Evolutionary conservation across 2,888 invertebrate species (phyloP).

Genomic region (Gymnocheta viridis): DNA sequence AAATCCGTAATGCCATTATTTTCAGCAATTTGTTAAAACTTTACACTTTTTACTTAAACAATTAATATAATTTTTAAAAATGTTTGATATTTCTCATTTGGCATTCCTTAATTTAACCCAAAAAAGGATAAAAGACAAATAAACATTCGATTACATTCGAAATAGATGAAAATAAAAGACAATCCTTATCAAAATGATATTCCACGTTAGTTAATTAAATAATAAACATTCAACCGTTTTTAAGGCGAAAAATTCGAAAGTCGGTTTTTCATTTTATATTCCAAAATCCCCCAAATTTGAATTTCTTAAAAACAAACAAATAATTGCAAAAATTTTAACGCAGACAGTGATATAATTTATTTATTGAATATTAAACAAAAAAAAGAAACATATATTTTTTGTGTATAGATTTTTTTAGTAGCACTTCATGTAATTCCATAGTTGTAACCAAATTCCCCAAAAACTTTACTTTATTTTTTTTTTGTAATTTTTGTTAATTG

Average conservation of each 20-base stretch:
- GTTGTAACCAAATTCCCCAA: slow-evolving; percentile 34
- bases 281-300: slow-evolving; percentile 47
- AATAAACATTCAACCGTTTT: not conserved
- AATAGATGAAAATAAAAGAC: slow-evolving; percentile 29
- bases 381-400: no score
- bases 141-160: no score
- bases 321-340: slow-evolving; percentile 42
- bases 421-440: slow-evolving; percentile 48
- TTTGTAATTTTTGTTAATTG: slow-evolving; percentile 4
- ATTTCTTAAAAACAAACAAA: slow-evolving; percentile 38
- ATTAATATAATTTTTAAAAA: slow-evolving; percentile 1
- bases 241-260: slow-evolving; percentile 48
- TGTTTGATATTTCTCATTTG: slow-evolving; percentile 39
- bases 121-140: slow-evolving; percentile 39
- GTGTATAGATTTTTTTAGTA: slow-evolving; percentile 32
- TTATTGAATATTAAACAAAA: slow-evolving; percentile 20
- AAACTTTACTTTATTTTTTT: slow-evolving; percentile 17
- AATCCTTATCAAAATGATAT: slow-evolving; percentile 60
- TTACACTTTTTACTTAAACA: slow-evolving; percentile 43
- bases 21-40: slow-evolving; percentile 66
- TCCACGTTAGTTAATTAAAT: slow-evolving; percentile 58
- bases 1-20: slow-evolving; percentile 58
- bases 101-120: slow-evolving; percentile 62
- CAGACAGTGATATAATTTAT: slow-evolving; percentile 65
- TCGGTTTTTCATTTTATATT: slow-evolving; percentile 63